A percentile compares a stretch with the other conserved stretches of the same genome.
These are phyloP conservation scores for Yponomeuta sedellus DNA, from an alignment of 2,888 invertebrate species.

Conservation along the genomic window DNA sequence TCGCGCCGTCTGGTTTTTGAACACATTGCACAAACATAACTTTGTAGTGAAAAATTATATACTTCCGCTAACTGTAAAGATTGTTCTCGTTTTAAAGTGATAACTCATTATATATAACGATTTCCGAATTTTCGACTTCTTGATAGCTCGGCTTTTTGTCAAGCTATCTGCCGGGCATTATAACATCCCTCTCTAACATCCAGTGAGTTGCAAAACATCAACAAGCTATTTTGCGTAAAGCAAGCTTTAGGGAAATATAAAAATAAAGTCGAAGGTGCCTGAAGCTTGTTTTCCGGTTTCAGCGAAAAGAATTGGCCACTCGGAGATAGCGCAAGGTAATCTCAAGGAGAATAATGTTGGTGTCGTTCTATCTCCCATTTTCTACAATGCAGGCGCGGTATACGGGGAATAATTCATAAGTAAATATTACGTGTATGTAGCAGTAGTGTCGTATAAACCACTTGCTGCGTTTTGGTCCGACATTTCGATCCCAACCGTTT, in stretches of 20 bases:
- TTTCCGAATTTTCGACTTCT: too few relatives aligned
- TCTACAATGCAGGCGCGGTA: slow-evolving; percentile 25
- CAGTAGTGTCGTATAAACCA: background rate
- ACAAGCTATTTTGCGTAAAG: too few relatives aligned
- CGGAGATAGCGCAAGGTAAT: slow-evolving; percentile 44
- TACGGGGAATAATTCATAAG: background rate
- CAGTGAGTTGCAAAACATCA: too few relatives aligned
- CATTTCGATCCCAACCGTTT: background rate
- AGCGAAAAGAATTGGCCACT: slow-evolving; percentile 17
- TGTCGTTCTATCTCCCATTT: slow-evolving; percentile 68
- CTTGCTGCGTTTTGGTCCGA: background rate
- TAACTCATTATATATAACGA: too few relatives aligned
- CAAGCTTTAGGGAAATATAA: background rate
- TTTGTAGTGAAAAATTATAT: too few relatives aligned
- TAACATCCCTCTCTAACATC: too few relatives aligned
- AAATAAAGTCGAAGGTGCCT: background rate
- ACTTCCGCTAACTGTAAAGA: too few relatives aligned
- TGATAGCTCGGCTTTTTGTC: too few relatives aligned
- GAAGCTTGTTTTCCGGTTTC: background rate
- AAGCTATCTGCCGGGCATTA: too few relatives aligned
- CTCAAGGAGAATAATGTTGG: slow-evolving; percentile 66
- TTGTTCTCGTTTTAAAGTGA: too few relatives aligned
- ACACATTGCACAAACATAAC: too few relatives aligned
- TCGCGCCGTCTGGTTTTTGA: too few relatives aligned
- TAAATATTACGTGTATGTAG: background rate